Evolutionary conservation across 2,797 vertebrate genomes (phyloP), one percentile per base, ranked within the genome.

Genomic region (Bradypus variegatus): DNA sequence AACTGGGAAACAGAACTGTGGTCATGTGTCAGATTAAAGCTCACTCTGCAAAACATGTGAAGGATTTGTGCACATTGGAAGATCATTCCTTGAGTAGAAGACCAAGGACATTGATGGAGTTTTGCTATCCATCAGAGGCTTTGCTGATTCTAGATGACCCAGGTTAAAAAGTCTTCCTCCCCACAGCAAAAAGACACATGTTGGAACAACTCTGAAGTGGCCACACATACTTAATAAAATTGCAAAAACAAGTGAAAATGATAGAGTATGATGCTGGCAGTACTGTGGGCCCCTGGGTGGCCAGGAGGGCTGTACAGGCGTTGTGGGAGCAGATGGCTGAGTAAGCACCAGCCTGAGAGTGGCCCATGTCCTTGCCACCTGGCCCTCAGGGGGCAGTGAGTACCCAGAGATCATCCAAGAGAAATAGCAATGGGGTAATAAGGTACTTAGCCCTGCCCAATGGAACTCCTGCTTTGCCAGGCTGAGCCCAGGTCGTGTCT

Each of bases 211-310:
- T 4, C 69, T 0, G 27, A 81, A 25, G 60, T 29, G 23, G 82
- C 25, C 50, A 60, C 21, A n/a, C 18, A 31, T 11, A 21, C 69
- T 93, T 29, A 50, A 2, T 58, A 53, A 85, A 78, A 80, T 64
- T 76, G 80, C 58, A 38, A 23, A 21, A 80, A 10, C 33, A 82
- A 55, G 36, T 15, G 12, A 67, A 64, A 36, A 50, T 10, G 25
- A 14, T 33, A 31, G 75, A 11, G 2, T 3, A 1, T 27, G 18
- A 21, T 4, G 38, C 36, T 2, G 15, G 60, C 12, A 18, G 0
- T 4, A 19, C 36, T 72, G 25, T 21, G 23, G 36, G 36, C 41
- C 41, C 8, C 41, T 45, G 4, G 16, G 55, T 6, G 55, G 13
- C 55, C 55, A 58, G 21, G 21, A 58, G 19, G 21, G 21, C 58